These are phyloP conservation scores for Shinisaurus crocodilurus DNA, from an alignment of 2,113 vertebrate genomes.

Conservation along the genomic window DNA sequence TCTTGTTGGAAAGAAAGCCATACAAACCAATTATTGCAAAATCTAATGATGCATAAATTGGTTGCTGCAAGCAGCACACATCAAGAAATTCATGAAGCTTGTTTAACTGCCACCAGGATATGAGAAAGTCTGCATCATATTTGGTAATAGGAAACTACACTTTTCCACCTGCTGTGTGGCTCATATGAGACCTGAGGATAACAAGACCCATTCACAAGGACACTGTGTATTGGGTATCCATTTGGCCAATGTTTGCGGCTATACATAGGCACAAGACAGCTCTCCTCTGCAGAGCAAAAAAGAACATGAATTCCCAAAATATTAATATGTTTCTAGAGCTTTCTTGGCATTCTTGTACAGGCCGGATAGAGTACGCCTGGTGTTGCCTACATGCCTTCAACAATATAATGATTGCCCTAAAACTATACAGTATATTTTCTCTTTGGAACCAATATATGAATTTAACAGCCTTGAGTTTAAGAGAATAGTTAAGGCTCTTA, in stretches of 20 bases:
- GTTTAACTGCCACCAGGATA: constrained; percentile 41
- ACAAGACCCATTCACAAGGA: not conserved
- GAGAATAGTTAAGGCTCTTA: too few species aligned
- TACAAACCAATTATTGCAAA: constrained; percentile 60
- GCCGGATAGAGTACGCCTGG: too few species aligned
- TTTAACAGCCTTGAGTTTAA: too few species aligned
- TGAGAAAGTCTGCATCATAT: constrained; percentile 7
- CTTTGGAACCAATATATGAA: not conserved
- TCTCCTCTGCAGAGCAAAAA: not conserved
- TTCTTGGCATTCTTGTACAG: not conserved
- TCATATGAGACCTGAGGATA: not conserved
- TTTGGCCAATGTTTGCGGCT: not conserved
- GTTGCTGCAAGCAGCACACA: constrained; percentile 41
- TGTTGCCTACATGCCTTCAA: not conserved
- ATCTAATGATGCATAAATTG: constrained; percentile 44
- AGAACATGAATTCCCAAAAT: not conserved
- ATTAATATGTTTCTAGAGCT: not conserved
- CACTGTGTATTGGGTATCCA: not conserved
- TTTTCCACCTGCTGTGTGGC: not conserved
- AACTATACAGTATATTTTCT: not conserved
- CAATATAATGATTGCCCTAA: not conserved
- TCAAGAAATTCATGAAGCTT: constrained; percentile 48
- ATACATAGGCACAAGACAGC: not conserved
- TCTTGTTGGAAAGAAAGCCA: constrained; percentile 51
- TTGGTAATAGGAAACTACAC: not conserved